phyloP scores from a whole-genome alignment of 2,888 invertebrate species.

The Nysson spinosus region DNA sequence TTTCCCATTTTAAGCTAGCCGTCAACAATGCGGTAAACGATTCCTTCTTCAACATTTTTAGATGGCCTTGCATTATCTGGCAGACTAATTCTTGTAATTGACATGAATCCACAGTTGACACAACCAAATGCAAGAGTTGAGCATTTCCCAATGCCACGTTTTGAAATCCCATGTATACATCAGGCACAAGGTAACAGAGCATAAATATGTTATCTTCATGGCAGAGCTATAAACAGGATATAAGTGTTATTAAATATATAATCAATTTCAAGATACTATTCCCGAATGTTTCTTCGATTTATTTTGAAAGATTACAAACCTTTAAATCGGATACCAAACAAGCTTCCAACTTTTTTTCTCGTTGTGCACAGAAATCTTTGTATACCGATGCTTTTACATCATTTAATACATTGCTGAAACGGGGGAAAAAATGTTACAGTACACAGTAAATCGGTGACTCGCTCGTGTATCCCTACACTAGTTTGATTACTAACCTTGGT shows the following conservation, averaged over 20 bases:
- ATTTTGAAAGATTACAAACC: conserved; percentile 70
- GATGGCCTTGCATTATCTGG: conserved; percentile 92
- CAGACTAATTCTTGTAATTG: conserved; percentile 95
- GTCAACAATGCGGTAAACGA: conserved; percentile 86
- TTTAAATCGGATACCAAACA: conserved; percentile 90
- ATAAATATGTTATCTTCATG: conserved; percentile 93
- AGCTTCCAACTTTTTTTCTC: conserved; percentile 86
- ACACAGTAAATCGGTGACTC: conserved; percentile 6
- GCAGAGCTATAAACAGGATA: conserved; percentile 80
- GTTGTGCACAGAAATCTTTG: conserved; percentile 90
- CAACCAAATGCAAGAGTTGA: conserved; percentile 91
- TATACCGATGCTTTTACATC: conserved; percentile 91
- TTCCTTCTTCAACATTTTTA: conserved; percentile 89
- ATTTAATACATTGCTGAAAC: conserved; percentile 78
- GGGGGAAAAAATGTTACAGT: conserved; percentile 19
- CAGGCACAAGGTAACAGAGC: conserved; percentile 95
- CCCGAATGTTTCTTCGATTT: neutral
- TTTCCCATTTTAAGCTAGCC: conserved; percentile 95
- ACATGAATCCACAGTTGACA: conserved; percentile 92
- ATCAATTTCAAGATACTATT: neutral
- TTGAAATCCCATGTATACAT: conserved; percentile 94
- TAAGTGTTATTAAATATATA: neutral
- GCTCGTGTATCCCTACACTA: neutral
- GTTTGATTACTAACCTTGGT: conserved; percentile 63
- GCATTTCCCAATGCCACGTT: conserved; percentile 92